Base-by-base conservation (phyloP, 2,888 invertebrate species). In the Ochropacha duplaris region DNA sequence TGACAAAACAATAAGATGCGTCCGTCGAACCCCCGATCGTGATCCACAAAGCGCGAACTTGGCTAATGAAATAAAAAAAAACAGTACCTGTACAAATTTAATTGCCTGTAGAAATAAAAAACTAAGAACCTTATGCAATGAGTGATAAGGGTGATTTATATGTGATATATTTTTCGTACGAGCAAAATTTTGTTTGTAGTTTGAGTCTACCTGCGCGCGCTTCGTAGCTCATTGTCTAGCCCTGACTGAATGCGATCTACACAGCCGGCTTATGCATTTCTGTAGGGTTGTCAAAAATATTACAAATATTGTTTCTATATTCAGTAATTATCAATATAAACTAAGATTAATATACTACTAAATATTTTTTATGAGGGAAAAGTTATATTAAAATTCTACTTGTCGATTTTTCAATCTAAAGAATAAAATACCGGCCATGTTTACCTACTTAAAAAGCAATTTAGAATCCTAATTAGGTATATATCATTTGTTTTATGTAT, bases 11-110 rank as follows among this genome's bases (percentile, higher is more conserved):
- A 91, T 87, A 87, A 83, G 81, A 83, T 85, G 87, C 86, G 88
- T 90, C 83, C 81, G 80, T 79, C 77, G 81, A 83, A 82, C 88
- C 90, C 87, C 83, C 86, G 83, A 84, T 86, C 91, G 88, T 88
- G 90, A 90, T 90, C 87, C 88, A 83, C 84, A 89, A 86, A 90
- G 90, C 88, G 88, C 90, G 87, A 92, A 92, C 91, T 88, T 86
- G 86, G 89, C 92, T 92, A 92, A 92, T 92, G 92, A 92, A 92
- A 91, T 60, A 79, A 74, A 88, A 90, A 83, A 86, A 88, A 84
- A 79, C 84, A 88, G 87, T 84, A 88, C 83, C 81, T 80, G 76
- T 67, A 68, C 88, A 79, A 87, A 79, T 56, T 65, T 75, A 54
- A 16, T 57, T 44, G 57, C 31, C 54, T 50, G 3, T 19, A 3